Evolutionary conservation across 2,113 vertebrate species (phyloP), one percentile per base, ranked within the genome.

Genomic region (Silurus meridionalis): DNA sequence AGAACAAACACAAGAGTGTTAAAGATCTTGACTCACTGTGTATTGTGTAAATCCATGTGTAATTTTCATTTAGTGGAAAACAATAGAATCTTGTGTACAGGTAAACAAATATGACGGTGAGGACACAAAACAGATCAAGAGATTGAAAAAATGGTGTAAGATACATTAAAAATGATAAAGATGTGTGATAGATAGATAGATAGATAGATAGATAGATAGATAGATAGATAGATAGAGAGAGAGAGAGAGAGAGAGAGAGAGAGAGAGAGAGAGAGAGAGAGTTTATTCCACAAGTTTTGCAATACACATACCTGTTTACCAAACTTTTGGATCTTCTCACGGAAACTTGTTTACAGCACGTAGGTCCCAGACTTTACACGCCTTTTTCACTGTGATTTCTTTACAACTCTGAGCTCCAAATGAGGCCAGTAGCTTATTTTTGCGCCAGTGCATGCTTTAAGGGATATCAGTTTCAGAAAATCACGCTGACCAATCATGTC

Each of bases 381-480:
- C 17, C 53, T 37, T 80, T 58, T 80, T 80, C 15, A 55, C 58
- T 61, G 52, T 25, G 28, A 80, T 80, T 80, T 25, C n/a, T 60
- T 14, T 37, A 80, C 8, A 57, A 80, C 15, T 48, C 57, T 14
- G 10, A 80, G 48, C 57, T 80, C 28, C 28, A 80, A 80, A 80
- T 60, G 78, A 80, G 78, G 28, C 9, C 78, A 61, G 21, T 61
- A 48, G 15, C 17, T 80, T 80, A 80, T 80, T 80, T 15, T 19
- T 48, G 79, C 13, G 19, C 15, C 48, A 11, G 5, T 61, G 8
- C 79, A 8, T 63, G 57, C 79, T 80, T 80, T 61, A 61, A 80
- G 37, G 57, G 79, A 80, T 80, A 80, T 80, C 79, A 63, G 37
- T 14, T 80, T 80, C 79, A 80, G 25, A 46, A 25, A 19, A 60